Conservation (phyloP, 23 tunicate species). For the Halocynthia aurantium region DNA sequence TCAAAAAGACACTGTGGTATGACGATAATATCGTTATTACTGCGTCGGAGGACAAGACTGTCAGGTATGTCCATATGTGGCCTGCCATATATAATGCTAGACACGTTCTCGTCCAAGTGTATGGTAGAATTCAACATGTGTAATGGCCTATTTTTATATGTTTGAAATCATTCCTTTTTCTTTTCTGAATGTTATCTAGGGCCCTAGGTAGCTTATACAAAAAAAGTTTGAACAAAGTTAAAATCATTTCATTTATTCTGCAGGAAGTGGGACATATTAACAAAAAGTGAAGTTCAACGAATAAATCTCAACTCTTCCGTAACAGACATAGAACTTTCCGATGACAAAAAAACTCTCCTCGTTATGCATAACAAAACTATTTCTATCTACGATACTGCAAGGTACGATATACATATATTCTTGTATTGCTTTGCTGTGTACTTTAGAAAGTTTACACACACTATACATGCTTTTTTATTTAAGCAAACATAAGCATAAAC, state of each 20-base stretch:
- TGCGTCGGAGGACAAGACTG: constrained; percentile 79
- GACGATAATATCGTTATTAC: constrained; percentile 35
- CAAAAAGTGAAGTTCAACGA: constrained; percentile 58
- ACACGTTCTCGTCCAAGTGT: neutral
- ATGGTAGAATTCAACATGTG: neutral
- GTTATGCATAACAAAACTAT: constrained; percentile 66
- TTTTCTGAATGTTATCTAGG: too few relatives aligned
- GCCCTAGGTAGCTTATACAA: too few relatives aligned
- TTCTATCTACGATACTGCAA: constrained; percentile 59
- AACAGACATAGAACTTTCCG: constrained; percentile 64
- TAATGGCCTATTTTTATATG: neutral
- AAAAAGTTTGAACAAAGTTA: too few relatives aligned
- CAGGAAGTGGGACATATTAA: constrained; percentile 76
- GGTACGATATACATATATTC: constrained; percentile 3
- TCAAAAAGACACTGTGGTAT: constrained; percentile 64
- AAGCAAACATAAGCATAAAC: too few relatives aligned
- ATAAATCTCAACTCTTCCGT: constrained; percentile 33
- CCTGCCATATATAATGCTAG: neutral
- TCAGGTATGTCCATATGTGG: constrained; percentile 13
- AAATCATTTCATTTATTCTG: neutral
- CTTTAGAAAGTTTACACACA: neutral
- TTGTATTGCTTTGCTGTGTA: neutral
- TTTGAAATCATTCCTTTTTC: too few relatives aligned
- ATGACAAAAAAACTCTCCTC: constrained; percentile 48
- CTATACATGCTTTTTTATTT: neutral